Base-by-base conservation (phyloP, 2,888 invertebrate genomes). In the Micropterix aruncella region DNA sequence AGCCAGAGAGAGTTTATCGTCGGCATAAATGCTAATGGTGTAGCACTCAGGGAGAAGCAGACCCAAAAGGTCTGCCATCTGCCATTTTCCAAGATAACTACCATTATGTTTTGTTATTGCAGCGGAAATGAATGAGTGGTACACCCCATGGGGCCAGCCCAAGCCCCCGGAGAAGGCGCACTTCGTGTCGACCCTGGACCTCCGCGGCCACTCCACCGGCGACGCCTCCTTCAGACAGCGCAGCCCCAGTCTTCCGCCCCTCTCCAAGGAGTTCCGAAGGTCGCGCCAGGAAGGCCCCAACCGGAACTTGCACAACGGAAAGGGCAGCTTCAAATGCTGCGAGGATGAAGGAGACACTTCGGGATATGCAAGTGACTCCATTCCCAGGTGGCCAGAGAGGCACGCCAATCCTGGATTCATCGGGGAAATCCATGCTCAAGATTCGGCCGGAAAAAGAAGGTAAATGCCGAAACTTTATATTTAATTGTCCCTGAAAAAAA, bases 61-160 rank as follows among this genome's bases (percentile, higher is more conserved):
- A n/a, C n/a, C n/a, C n/a, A n/a, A n/a, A n/a, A n/a, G n/a, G n/a
- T n/a, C n/a, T n/a, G n/a, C n/a, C n/a, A n/a, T n/a, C n/a, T n/a
- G n/a, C n/a, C n/a, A n/a, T n/a, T n/a, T n/a, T n/a, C n/a, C n/a
- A n/a, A n/a, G n/a, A n/a, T n/a, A n/a, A n/a, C n/a, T n/a, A n/a
- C n/a, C n/a, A n/a, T 44, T 16, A 37, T 37, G 14, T 44, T 50
- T 37, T 52, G 53, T 53, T 47, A 52, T 74, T 74, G 42, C 68
- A 89, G 89, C 87, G 68, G 88, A 89, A 72, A 77, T 88, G 66
- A 81, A 83, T 52, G 79, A 80, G 52, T 74, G 87, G 55, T 79
- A 80, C 56, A 76, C 82, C 56, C 86, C 85, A 46, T 89, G 87
- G 82, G 83, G 83, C 45, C 63, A 77, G 41, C 75, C 68, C 51